These are phyloP conservation scores for Drosophila percnosoma DNA, from an alignment of 2,888 invertebrate species.

Conservation along the genomic window DNA sequence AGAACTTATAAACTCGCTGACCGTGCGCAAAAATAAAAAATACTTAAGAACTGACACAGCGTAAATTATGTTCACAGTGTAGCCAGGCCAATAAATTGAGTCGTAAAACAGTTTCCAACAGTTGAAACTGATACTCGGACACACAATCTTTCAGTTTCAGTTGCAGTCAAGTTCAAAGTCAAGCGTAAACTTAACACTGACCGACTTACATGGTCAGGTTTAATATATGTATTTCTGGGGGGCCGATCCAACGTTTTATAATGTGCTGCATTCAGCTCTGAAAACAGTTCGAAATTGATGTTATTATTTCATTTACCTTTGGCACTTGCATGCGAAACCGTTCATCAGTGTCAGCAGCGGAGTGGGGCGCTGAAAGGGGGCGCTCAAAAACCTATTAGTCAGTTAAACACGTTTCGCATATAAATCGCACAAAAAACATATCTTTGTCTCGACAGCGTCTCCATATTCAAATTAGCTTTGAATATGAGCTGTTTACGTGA, in stretches of 20 bases:
- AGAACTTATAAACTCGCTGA: constrained; percentile 24
- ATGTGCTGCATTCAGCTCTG: constrained; percentile 20
- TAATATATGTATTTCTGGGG: background rate
- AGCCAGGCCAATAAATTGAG: background rate
- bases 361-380: background rate
- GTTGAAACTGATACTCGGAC: background rate
- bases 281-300: constrained; percentile 37
- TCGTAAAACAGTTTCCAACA: background rate
- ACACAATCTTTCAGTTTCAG: background rate
- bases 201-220: constrained; percentile 26
- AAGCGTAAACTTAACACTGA: constrained; percentile 55
- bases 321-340: constrained; percentile 52
- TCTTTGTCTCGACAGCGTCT: constrained; percentile 22
- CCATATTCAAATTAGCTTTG: constrained; percentile 33
- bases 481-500: constrained; percentile 41
- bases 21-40: constrained; percentile 15
- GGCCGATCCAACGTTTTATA: constrained; percentile 7
- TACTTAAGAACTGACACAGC: background rate
- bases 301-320: constrained; percentile 47
- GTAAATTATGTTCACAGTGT: background rate
- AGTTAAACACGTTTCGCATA: constrained; percentile 42
- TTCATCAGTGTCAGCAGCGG: constrained; percentile 28
- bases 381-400: constrained; percentile 8
- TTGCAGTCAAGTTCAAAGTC: constrained; percentile 70
- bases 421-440: constrained; percentile 15